Conservation (phyloP, 2,888 invertebrate species). For the Hypercompe scribonia region DNA sequence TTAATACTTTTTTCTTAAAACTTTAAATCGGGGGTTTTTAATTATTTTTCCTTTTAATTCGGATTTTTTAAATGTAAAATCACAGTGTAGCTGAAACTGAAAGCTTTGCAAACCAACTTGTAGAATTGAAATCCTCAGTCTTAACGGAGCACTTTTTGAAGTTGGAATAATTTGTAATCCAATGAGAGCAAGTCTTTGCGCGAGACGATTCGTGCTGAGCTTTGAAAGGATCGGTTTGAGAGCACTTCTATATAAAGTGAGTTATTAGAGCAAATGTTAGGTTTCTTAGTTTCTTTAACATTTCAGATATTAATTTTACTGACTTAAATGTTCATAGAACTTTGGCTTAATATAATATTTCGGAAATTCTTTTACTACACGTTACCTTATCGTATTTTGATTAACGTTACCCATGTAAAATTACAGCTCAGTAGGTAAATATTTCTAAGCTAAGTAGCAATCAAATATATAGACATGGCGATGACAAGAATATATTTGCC, state of each 20-base stretch:
- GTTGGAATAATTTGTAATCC: constrained; percentile 5
- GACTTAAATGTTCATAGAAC: neutral
- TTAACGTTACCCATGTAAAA: no score
- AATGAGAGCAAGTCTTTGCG: neutral
- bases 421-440: no score
- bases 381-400: neutral
- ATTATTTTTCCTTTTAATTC: no score
- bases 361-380: no score
- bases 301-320: neutral
- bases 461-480: no score
- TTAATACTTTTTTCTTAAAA: no score
- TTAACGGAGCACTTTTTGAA: neutral
- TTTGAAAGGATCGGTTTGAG: neutral
- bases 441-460: no score
- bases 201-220: neutral
- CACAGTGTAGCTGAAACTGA: neutral
- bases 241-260: neutral
- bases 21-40: no score
- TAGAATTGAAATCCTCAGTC: neutral
- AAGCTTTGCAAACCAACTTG: neutral
- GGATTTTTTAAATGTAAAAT: neutral
- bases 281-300: neutral
- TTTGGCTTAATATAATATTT: no score
- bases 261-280: neutral
- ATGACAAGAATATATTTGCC: no score